These are phyloP conservation scores for Gonioctena quinquepunctata DNA, from an alignment of 1,140 invertebrate species.

Conservation along the genomic window DNA sequence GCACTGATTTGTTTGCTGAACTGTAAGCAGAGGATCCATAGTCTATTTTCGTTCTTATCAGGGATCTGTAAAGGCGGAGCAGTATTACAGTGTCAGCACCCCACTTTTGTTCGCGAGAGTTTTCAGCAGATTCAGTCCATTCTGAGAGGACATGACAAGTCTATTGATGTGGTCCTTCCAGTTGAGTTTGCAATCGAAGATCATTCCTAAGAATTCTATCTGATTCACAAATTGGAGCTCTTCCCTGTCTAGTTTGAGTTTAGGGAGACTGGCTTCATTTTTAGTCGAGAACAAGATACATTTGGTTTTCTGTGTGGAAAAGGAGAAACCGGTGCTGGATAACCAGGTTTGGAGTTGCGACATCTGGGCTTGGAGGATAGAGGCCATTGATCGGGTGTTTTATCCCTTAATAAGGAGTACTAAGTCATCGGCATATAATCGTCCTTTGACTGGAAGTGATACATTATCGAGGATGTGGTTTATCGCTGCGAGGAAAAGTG, in stretches of 20 bases:
- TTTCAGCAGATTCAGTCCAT: constrained; percentile 8
- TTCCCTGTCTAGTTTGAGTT: too few species aligned
- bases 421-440: constrained; percentile 22
- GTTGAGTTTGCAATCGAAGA: not conserved
- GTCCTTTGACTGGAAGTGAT: not conserved
- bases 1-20: not conserved
- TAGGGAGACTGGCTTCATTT: not conserved
- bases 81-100: not conserved
- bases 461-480: constrained; percentile 14
- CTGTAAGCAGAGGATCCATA: constrained; percentile 3
- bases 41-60: constrained; percentile 10
- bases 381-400: not conserved
- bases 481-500: constrained; percentile 19
- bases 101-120: not conserved
- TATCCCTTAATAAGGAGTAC: not conserved
- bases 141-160: not conserved
- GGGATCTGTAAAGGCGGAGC: constrained; percentile 1
- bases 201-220: not conserved
- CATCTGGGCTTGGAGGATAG: not conserved
- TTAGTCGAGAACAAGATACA: not conserved
- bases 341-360: not conserved
- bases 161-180: constrained; percentile 3
- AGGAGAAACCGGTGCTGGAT: not conserved
- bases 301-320: not conserved
- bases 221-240: too few species aligned